These are phyloP conservation scores for Pyrgus malvae DNA, from an alignment of 2,888 invertebrate species.

Conservation along the genomic window DNA sequence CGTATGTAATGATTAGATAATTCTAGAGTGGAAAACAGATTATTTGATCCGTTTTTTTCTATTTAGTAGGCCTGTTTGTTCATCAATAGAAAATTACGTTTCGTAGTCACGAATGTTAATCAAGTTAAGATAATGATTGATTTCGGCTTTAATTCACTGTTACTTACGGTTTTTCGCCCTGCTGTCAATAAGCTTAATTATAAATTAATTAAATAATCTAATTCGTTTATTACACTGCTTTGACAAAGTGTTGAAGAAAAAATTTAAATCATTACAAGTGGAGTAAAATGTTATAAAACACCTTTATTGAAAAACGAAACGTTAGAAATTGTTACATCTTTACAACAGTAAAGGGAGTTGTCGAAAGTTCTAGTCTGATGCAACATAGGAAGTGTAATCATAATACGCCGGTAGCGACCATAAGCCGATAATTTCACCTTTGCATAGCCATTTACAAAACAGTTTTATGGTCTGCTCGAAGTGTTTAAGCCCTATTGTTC, in stretches of 20 bases:
- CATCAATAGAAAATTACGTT: not conserved
- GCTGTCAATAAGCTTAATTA: not conserved
- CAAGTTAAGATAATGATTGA: not conserved
- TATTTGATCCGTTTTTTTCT: conserved; percentile 8
- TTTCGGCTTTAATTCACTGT: conserved; percentile 8
- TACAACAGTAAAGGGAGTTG: not conserved
- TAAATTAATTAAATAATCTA: too few species aligned
- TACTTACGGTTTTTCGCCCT: conserved; percentile 8
- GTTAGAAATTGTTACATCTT: not conserved
- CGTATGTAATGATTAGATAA: conserved; percentile 9
- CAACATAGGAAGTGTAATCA: conserved; percentile 37
- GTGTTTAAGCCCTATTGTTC: conserved; percentile 11
- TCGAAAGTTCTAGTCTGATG: conserved; percentile 45
- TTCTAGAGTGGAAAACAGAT: conserved; percentile 8
- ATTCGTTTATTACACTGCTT: not conserved
- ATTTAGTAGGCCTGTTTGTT: not conserved
- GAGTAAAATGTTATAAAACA: not conserved
- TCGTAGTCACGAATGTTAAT: conserved; percentile 1
- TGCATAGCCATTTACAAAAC: not conserved
- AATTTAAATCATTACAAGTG: not conserved
- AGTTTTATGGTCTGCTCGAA: conserved; percentile 6
- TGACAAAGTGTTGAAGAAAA: not conserved
- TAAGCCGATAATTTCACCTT: conserved; percentile 4
- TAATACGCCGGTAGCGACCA: conserved; percentile 10
- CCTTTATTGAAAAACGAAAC: not conserved